Evolutionary conservation across 2,797 vertebrate species (phyloP).

Genomic region (Lepus oiostolus): DNA sequence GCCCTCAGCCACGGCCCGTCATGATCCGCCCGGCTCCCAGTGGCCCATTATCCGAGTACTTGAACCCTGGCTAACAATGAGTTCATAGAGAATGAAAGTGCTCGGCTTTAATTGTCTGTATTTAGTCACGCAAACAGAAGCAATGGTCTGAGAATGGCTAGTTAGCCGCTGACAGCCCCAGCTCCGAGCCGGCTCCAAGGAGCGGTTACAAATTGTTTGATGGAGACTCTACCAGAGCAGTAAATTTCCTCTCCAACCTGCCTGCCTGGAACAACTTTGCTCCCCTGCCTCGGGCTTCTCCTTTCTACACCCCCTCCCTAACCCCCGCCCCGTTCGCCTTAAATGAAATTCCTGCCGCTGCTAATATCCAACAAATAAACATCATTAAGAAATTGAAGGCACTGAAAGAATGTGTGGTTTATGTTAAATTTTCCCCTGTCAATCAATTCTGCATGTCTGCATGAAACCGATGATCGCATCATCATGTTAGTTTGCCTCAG

Average conservation of each 20-base stretch:
- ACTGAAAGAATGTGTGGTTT: conserved; percentile 91
- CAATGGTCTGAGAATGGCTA: conserved; percentile 99
- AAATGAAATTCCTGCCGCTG: conserved; percentile 86
- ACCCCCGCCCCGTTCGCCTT: conserved; percentile 57
- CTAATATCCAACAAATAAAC: conserved; percentile 90
- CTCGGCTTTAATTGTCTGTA: conserved; percentile 99
- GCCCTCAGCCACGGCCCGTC: conserved; percentile 89
- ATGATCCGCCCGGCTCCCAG: conserved; percentile 95
- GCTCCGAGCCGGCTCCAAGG: conserved; percentile 95
- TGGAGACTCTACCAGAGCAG: conserved; percentile 87
- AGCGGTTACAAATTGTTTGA: conserved; percentile 93
- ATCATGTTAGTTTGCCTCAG: conserved; percentile 98
- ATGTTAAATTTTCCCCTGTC: conserved; percentile 93
- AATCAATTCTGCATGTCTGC: conserved; percentile 96
- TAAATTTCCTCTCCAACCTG: conserved; percentile 88
- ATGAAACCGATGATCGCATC: conserved; percentile 96
- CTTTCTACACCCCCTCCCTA: not conserved
- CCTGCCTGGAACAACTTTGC: conserved; percentile 86
- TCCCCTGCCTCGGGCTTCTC: conserved; percentile 52
- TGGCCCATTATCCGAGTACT: conserved; percentile 99
- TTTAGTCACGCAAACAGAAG: conserved; percentile 99
- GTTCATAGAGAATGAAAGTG: conserved; percentile 99
- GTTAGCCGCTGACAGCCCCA: conserved; percentile 98
- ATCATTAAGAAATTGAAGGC: conserved; percentile 90
- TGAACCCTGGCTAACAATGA: conserved; percentile 99